Percentiles rank a stretch among this genome's conserved stretches.
These are phyloP conservation scores for Drosophila dunni DNA, from an alignment of 1,140 invertebrate species.

Conservation along the genomic window DNA sequence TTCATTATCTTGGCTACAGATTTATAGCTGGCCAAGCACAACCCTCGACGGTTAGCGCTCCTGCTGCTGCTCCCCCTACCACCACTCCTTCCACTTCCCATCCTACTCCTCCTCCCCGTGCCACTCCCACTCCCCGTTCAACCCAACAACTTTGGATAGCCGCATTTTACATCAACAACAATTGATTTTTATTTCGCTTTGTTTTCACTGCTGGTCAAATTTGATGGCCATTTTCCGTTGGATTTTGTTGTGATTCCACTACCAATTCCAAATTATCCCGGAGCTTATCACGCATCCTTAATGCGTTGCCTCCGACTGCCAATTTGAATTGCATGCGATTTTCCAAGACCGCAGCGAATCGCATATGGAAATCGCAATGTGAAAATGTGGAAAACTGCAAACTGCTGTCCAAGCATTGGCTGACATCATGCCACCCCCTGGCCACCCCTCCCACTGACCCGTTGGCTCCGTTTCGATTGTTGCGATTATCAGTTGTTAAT, in stretches of 20 bases:
- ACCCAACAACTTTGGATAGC: conserved; percentile 6
- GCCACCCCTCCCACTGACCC: neutral
- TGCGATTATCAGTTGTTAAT: conserved; percentile 82
- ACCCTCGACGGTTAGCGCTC: neutral
- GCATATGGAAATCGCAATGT: conserved; percentile 44
- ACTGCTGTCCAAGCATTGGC: conserved; percentile 14
- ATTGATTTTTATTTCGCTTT: conserved; percentile 57
- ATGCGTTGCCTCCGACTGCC: conserved; percentile 22
- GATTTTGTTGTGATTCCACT: conserved; percentile 30
- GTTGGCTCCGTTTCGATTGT: conserved; percentile 53
- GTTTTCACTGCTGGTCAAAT: conserved; percentile 30
- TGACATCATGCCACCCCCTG: conserved; percentile 28
- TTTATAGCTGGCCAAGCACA: conserved; percentile 54
- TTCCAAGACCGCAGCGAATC: conserved; percentile 25
- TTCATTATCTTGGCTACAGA: conserved; percentile 81
- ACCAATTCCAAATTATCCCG: conserved; percentile 30
- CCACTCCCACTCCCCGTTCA: neutral
- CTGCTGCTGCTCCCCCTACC: too few relatives aligned
- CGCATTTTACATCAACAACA: conserved; percentile 45
- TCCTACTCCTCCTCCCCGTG: too few relatives aligned
- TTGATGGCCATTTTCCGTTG: conserved; percentile 19
- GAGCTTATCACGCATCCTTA: conserved; percentile 48
- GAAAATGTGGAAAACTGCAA: conserved; percentile 36
- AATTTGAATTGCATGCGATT: conserved; percentile 22
- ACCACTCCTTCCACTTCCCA: neutral